A percentile compares a stretch with the other conserved stretches of the same genome.
Evolutionary conservation across 2,113 vertebrate genomes (phyloP).

Genomic region (Galeopterus variegatus): DNA sequence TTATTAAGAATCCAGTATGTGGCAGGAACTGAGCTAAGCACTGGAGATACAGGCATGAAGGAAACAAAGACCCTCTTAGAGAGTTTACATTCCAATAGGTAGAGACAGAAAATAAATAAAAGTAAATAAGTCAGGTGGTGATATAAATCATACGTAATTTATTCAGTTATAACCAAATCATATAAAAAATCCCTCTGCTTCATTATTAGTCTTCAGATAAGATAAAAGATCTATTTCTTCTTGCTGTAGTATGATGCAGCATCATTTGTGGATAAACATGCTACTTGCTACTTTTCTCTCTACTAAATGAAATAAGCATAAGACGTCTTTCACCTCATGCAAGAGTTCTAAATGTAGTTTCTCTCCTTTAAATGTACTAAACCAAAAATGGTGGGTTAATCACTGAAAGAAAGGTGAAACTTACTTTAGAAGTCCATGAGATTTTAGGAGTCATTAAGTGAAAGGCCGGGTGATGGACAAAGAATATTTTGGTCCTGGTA

Average conservation of each 20-base stretch:
- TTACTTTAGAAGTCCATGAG: conserved; percentile 67
- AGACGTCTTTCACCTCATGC: not conserved
- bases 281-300: not conserved
- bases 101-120: not conserved
- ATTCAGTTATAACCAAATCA: not conserved
- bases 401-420: conserved; percentile 13
- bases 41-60: not conserved
- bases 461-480: not conserved
- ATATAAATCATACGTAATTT: not conserved
- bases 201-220: conserved; percentile 14
- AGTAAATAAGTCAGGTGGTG: not conserved
- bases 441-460: not conserved
- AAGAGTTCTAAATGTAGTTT: conserved; percentile 39
- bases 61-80: not conserved
- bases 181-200: not conserved
- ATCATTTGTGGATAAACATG: not conserved
- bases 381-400: not conserved
- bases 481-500: not conserved
- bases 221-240: conserved; percentile 6
- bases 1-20: not conserved
- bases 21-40: not conserved
- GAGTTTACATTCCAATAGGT: not conserved
- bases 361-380: conserved; percentile 28
- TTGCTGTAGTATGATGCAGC: not conserved
- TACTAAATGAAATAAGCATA: not conserved